phyloP scores from a whole-genome alignment of 2,113 vertebrate genomes.

The Dendrocopos noguchii region DNA sequence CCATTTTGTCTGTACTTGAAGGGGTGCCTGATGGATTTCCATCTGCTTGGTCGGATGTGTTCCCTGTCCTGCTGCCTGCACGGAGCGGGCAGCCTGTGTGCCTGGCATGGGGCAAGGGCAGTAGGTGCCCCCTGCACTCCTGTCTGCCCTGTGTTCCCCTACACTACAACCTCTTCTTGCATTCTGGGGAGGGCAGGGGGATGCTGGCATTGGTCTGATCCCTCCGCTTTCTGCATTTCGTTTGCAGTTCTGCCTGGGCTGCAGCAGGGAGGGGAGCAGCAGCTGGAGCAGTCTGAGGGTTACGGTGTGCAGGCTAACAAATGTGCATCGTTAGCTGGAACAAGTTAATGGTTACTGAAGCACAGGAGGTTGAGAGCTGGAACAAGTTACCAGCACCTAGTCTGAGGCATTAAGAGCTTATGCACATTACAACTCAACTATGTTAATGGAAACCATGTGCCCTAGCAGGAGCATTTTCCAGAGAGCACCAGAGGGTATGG shows the following conservation, averaged over 20 bases:
- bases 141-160: background rate
- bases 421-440: background rate
- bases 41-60: background rate
- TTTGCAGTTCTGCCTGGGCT: background rate
- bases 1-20: background rate
- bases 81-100: background rate
- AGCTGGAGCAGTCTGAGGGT: background rate
- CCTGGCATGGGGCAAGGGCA: background rate
- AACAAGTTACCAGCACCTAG: slow-evolving; percentile 8
- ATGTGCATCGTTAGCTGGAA: slow-evolving; percentile 36
- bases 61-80: background rate
- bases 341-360: slow-evolving; percentile 39
- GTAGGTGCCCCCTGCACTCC: background rate
- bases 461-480: background rate
- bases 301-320: background rate
- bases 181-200: too few relatives aligned
- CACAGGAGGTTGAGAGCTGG: slow-evolving; percentile 36
- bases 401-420: background rate
- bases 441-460: slow-evolving; percentile 28
- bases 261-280: background rate
- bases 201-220: background rate
- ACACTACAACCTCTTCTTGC: background rate
- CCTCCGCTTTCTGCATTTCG: background rate
- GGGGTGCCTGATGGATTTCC: background rate
- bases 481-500: background rate